These are phyloP conservation scores for Hepsetus odoe DNA, from an alignment of 2,113 vertebrate genomes.

Conservation along the genomic window DNA sequence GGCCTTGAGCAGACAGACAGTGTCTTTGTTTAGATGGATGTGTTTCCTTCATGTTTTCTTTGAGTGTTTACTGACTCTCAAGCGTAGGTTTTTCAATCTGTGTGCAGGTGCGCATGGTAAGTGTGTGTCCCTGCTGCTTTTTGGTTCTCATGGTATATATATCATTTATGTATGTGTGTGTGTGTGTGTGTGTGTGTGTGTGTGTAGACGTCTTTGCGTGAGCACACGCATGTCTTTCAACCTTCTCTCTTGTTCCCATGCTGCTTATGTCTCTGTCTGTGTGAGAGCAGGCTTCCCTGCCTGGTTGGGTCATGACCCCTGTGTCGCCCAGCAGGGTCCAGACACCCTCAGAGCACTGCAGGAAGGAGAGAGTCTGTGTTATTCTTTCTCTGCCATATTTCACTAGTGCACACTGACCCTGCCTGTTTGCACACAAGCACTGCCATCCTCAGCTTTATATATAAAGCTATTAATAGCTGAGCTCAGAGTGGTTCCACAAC, in stretches of 20 bases:
- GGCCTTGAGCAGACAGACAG: neutral
- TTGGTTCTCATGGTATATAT: slow-evolving; percentile 5
- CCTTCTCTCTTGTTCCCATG: slow-evolving; percentile 38
- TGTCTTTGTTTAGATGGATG: neutral
- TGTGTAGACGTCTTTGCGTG: too few relatives aligned
- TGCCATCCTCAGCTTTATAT: slow-evolving; percentile 16
- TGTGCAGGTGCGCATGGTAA: slow-evolving; percentile 10
- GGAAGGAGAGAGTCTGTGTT: slow-evolving; percentile 82
- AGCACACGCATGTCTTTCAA: slow-evolving; percentile 34
- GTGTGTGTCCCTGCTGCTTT: neutral
- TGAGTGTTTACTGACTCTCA: neutral
- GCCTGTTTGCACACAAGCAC: slow-evolving; percentile 59
- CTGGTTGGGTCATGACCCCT: slow-evolving; percentile 77
- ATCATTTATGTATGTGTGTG: too few relatives aligned
- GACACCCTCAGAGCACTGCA: slow-evolving; percentile 71
- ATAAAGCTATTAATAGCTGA: too few relatives aligned
- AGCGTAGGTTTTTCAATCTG: neutral
- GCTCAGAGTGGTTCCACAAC: slow-evolving; percentile 18
- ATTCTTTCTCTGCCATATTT: slow-evolving; percentile 77
- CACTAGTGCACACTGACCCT: slow-evolving; percentile 67
- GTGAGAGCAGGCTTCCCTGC: slow-evolving; percentile 76
- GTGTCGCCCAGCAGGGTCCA: slow-evolving; percentile 78
- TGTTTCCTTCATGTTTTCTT: neutral
- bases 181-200: neutral
- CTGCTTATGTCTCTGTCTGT: slow-evolving; percentile 45